These are phyloP conservation scores for Hydrozoanthus gracilis DNA, from an alignment of 92 coral and sea anemone species.

Conservation along the genomic window DNA sequence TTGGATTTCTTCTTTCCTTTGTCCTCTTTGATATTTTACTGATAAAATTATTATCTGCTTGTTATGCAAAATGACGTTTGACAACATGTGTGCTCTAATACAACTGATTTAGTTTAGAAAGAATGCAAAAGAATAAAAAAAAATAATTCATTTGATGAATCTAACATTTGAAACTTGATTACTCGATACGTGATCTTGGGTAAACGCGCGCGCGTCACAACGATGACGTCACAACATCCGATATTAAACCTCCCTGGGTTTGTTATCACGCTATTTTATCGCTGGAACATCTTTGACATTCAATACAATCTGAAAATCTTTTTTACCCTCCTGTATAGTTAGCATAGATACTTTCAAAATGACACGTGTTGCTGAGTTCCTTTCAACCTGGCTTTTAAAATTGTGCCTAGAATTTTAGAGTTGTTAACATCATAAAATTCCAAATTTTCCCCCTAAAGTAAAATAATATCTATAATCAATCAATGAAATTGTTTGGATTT, in stretches of 20 bases:
- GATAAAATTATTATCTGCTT: too few relatives aligned
- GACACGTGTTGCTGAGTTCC: background rate
- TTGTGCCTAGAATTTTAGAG: too few relatives aligned
- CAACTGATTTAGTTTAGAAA: too few relatives aligned
- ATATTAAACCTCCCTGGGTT: background rate
- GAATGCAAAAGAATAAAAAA: background rate
- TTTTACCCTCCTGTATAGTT: background rate
- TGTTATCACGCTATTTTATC: constrained; percentile 13
- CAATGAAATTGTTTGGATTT: background rate
- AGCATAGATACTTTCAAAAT: background rate
- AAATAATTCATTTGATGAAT: background rate
- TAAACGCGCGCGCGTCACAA: background rate
- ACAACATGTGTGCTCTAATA: too few relatives aligned
- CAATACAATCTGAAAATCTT: background rate
- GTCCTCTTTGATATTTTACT: too few relatives aligned
- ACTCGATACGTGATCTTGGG: background rate
- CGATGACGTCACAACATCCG: background rate
- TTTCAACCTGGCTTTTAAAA: too few relatives aligned
- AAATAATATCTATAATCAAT: too few relatives aligned
- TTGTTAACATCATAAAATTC: too few relatives aligned
- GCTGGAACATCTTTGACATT: background rate
- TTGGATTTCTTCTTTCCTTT: too few relatives aligned
- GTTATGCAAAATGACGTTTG: too few relatives aligned
- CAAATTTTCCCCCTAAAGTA: too few relatives aligned
- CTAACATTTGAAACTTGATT: background rate